A percentile compares a stretch with the other conserved stretches of the same genome.
phyloP scores from a whole-genome alignment of 2,797 vertebrate species.

The Gobio occitaniae region DNA sequence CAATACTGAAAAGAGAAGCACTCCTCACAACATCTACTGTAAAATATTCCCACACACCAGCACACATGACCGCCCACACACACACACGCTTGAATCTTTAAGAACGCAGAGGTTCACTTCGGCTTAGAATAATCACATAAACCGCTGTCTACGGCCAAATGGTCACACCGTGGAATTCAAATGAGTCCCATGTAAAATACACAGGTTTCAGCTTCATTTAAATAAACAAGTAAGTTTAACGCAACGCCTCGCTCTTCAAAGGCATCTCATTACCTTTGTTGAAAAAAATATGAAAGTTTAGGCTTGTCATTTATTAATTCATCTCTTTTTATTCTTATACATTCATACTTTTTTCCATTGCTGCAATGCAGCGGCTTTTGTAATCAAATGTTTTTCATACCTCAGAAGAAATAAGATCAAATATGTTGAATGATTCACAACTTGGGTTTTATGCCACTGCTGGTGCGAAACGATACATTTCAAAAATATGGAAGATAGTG shows the following conservation, averaged over 20 bases:
- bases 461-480: neutral
- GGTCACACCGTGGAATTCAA: constrained; percentile 36
- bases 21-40: neutral
- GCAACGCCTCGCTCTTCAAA: constrained; percentile 41
- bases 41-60: constrained; percentile 18
- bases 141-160: constrained; percentile 8
- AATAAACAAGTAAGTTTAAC: constrained; percentile 45
- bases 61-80: constrained; percentile 42
- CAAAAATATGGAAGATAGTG: constrained; percentile 1
- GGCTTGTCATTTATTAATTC: constrained; percentile 35
- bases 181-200: constrained; percentile 35
- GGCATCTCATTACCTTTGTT: constrained; percentile 21
- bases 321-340: constrained; percentile 27
- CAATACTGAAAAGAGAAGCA: neutral
- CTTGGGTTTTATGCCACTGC: neutral
- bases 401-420: neutral
- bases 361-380: neutral
- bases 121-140: constrained; percentile 40
- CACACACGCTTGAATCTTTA: constrained; percentile 1
- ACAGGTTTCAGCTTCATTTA: constrained; percentile 35
- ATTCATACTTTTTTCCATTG: neutral
- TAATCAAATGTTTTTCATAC: neutral
- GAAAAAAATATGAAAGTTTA: neutral
- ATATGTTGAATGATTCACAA: constrained; percentile 3
- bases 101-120: constrained; percentile 24